Base-by-base conservation (phyloP, 2,888 invertebrate species). In the Drosophila conformis region DNA sequence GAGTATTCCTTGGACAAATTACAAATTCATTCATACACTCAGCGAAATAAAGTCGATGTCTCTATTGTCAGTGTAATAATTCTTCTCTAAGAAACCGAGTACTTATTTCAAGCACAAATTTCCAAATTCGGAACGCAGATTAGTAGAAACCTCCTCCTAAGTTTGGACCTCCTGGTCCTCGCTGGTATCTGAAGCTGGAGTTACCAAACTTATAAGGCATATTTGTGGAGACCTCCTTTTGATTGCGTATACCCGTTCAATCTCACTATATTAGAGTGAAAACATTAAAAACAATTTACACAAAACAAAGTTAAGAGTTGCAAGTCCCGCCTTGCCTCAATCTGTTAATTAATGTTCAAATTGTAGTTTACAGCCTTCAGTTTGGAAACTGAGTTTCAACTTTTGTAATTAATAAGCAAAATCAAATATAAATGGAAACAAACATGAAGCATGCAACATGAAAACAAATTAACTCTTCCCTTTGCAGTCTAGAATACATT, bases 351-450 rank as follows among this genome's bases (percentile, higher is more conserved):
- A 15, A 15, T 36, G 36, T 18, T 7, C 15, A 15, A 7, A 36
- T 7, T 11, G 11, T 11, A 2, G 4, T n/a, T 10, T 15, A 2
- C 0, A 4, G 10, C 1, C 0, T 10, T n/a, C 4, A n/a, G 2
- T n/a, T 40, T 11, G n/a, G 10, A 10, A n/a, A n/a, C 40, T n/a
- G n/a, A n/a, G 8, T 0, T 46, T 46, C 8, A 46, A 1, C 21
- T 8, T 46, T 46, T 46, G 15, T 15, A 46, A 8, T 15, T 15
- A 25, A 2, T 15, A 8, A 15, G 1, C 15, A 25, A 25, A 15
- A 46, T 46, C 4, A 15, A 46, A 25, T 8, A 25, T 4, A 25
- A 15, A 8, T 4, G 7, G 25, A 25, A 8, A 7, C 46, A 46
- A 13, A 27, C 3, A 27, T 27, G 25, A 46, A 13, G 2, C 3